Evolutionary conservation across 2,113 vertebrate genomes (phyloP), one percentile per base, ranked within the genome.

Genomic region (Hydropotes inermis): DNA sequence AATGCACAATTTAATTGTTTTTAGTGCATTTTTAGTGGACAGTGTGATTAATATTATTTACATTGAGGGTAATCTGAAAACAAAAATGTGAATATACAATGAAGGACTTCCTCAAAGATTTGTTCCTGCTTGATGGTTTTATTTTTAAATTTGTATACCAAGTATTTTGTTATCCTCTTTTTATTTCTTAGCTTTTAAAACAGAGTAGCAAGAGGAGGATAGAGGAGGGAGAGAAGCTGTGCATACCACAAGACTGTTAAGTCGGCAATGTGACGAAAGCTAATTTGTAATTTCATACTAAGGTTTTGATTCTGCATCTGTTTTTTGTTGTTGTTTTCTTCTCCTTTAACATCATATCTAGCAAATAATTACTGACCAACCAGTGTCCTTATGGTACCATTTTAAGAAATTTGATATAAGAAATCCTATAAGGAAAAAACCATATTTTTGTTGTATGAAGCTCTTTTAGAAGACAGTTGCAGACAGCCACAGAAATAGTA

Each of bases 151-250:
- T 23, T 94, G 28, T 95, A 4, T 70, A 74, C 33, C 30, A 93
- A 89, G 84, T 97, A 60, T 92, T 94, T 92, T 55, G 55, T 87
- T 96, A 30, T 43, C 12, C 33, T 61, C 23, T 79, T 96, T 83
- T 58, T 30, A 50, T 84, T 91, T 83, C 67, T 97, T 93, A 89
- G 87, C 33, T 93, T 96, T 89, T 54, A 79, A 95, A 96, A 83
- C 17, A 87, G 60, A 95, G 93, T 50, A 88, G 57, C 13, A 3
- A 96, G 45, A 58, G 23, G 43, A 67, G 13, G 39, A 45, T 28
- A n/a, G 23, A n/a, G 25, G 28, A 76, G 19, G 8, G 54, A 21
- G 83, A 95, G 54, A 57, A 85, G 83, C 10, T 19, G 30, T 9
- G 27, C 30, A 17, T 7, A 17, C 6, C 14, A 39, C 27, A 39